Conservation (phyloP, 2,797 vertebrate species). For the Typhlichthys eigenmanni region DNA sequence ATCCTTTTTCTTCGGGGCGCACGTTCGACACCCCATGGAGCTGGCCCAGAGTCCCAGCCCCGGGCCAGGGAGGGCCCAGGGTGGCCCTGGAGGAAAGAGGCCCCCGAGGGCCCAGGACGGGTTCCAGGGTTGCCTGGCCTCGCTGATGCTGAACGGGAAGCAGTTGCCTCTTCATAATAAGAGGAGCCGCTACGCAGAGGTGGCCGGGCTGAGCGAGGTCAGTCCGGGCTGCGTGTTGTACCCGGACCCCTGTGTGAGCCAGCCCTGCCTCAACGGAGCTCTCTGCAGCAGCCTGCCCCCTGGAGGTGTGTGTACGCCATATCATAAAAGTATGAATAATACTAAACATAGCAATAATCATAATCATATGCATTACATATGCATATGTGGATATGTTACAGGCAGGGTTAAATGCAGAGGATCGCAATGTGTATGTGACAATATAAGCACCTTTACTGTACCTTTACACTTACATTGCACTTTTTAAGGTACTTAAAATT, state of each 20-base stretch:
- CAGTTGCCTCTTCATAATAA: slow-evolving; percentile 90
- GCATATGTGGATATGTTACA: too few species aligned
- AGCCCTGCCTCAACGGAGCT: slow-evolving; percentile 89
- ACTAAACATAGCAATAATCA: too few species aligned
- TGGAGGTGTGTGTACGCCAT: slow-evolving; percentile 80
- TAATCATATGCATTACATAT: too few species aligned
- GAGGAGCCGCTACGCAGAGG: slow-evolving; percentile 83
- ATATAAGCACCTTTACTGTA: too few species aligned
- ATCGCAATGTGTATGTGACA: too few species aligned
- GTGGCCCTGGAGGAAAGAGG: slow-evolving; percentile 63
- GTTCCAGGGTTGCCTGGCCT: slow-evolving; percentile 93
- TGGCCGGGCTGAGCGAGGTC: slow-evolving; percentile 88
- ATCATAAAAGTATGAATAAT: background rate
- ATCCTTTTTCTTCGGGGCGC: slow-evolving; percentile 91
- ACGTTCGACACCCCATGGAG: slow-evolving; percentile 74
- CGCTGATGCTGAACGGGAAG: slow-evolving; percentile 88
- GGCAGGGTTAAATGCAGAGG: too few species aligned
- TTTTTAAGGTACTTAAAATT: too few species aligned
- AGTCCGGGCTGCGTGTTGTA: slow-evolving; percentile 87
- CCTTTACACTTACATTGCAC: too few species aligned
- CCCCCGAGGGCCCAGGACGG: slow-evolving; percentile 85
- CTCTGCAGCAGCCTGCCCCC: slow-evolving; percentile 82
- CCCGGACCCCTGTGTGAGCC: slow-evolving; percentile 86
- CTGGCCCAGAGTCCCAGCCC: slow-evolving; percentile 72
- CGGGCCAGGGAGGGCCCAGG: slow-evolving; percentile 65